phyloP scores from a whole-genome alignment of 2,797 vertebrate species.

The Cyprinodon diabolis region DNA sequence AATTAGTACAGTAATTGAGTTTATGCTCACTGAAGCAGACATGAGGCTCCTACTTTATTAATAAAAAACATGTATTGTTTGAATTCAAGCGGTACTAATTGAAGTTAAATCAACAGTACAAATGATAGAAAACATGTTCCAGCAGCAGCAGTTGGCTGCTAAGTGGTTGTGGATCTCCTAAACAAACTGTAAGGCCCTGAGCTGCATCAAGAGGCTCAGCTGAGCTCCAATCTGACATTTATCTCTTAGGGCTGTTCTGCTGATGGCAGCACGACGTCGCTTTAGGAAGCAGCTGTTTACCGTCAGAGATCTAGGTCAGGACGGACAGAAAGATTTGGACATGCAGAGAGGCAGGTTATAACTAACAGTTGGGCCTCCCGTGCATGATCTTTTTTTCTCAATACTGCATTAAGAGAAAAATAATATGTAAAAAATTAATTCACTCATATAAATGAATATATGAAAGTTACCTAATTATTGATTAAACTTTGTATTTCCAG shows the following conservation, averaged over 20 bases:
- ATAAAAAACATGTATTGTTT: background rate
- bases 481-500: background rate
- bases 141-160: constrained; percentile 52
- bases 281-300: constrained; percentile 84
- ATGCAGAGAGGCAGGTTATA: background rate
- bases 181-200: constrained; percentile 74
- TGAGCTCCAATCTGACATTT: constrained; percentile 86
- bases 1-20: background rate
- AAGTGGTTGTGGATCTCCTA: constrained; percentile 69
- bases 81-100: constrained; percentile 30
- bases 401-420: background rate
- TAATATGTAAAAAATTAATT: too few species aligned
- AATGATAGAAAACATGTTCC: constrained; percentile 3
- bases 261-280: constrained; percentile 77
- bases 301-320: constrained; percentile 91
- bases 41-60: background rate
- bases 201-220: constrained; percentile 77
- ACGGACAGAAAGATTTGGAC: constrained; percentile 40
- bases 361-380: background rate
- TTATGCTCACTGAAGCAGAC: constrained; percentile 5
- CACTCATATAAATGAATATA: too few species aligned
- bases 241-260: constrained; percentile 84
- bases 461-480: background rate
- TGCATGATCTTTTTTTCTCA: background rate
- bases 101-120: constrained; percentile 7